Evolutionary conservation across 2,888 invertebrate genomes (phyloP), one percentile per base, ranked within the genome.

Genomic region (Synergus itoensis): DNA sequence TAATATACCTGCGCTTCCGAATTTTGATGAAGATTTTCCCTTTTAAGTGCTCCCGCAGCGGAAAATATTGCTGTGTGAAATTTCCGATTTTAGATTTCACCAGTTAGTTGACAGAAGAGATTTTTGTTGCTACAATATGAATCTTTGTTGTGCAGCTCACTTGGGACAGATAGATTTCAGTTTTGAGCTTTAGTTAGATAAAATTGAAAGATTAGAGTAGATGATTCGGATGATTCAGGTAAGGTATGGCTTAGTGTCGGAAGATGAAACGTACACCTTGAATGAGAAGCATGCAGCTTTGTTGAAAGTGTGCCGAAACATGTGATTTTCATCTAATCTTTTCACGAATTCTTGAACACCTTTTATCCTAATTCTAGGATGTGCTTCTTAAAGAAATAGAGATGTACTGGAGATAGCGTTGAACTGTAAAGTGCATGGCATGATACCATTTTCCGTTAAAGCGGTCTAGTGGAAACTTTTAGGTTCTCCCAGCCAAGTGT

Each of bases 221-320:
- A 4, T 60, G 60, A 21, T 60, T 60, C 60, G 18, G 12, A 11
- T 60, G 60, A 21, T 60, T 60, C 60, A 60, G 60, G 60, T 60
- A 60, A 60, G 60, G 60, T 60, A 21, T 36, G 36, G 36, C 7
- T n/a, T 53, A 41, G 64, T 16, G 43, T 11, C n/a, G 9, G 14
- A 18, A 14, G 43, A 67, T 67, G 28, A 69, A 48, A 69, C 45
- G 48, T 43, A 69, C 16, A 28, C 28, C 28, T 36, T 73, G 69
- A 73, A 73, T 73, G 69, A 73, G 48, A 53, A 73, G 48, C 28
- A 28, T 28, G 28, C 48, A 73, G 5, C 48, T 53, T 53, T 48
- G 28, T 48, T 73, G 53, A 73, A 73, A 53, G 69, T 73, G 69
- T 73, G 69, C 69, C 48, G 9, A 53, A 53, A 73, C 69, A 73